These are phyloP conservation scores for Campodea augens DNA, from an alignment of 1,140 invertebrate species.

Conservation along the genomic window DNA sequence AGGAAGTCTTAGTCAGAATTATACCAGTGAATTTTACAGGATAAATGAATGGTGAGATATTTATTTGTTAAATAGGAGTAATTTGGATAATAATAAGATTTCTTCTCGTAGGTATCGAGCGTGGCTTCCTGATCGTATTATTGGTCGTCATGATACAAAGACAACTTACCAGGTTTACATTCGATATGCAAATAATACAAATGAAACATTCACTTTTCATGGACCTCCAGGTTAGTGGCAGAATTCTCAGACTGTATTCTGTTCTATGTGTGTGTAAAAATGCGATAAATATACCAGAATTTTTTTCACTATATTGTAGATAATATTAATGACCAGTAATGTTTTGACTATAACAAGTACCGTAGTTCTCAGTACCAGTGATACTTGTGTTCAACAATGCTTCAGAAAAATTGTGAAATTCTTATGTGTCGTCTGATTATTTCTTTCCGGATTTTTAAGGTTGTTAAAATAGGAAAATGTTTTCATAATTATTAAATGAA, in stretches of 20 bases:
- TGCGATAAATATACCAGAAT: not conserved
- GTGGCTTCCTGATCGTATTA: conserved; percentile 74
- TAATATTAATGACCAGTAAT: not conserved
- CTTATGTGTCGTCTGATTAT: conserved; percentile 7
- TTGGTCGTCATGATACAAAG: conserved; percentile 73
- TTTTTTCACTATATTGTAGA: conserved; percentile 7
- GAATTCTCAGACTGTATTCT: not conserved
- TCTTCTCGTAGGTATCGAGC: conserved; percentile 37
- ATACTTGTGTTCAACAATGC: not conserved
- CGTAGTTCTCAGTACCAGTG: no score
- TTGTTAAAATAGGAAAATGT: no score
- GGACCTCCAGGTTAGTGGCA: conserved; percentile 50
- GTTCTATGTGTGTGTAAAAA: not conserved
- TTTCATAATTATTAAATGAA: no score
- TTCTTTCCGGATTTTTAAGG: no score
- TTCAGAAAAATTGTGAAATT: conserved; percentile 1
- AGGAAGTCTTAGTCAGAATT: conserved; percentile 58
- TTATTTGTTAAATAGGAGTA: not conserved
- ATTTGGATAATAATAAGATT: not conserved
- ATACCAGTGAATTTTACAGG: conserved; percentile 72
- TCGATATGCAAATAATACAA: conserved; percentile 85
- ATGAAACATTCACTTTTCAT: conserved; percentile 86
- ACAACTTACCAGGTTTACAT: conserved; percentile 80
- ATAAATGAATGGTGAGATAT: conserved; percentile 73
- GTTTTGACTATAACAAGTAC: no score